Percentiles rank a stretch among this genome's conserved stretches.
Evolutionary conservation across 2,797 vertebrate genomes (phyloP).

Genomic region (Sciurus carolinensis): DNA sequence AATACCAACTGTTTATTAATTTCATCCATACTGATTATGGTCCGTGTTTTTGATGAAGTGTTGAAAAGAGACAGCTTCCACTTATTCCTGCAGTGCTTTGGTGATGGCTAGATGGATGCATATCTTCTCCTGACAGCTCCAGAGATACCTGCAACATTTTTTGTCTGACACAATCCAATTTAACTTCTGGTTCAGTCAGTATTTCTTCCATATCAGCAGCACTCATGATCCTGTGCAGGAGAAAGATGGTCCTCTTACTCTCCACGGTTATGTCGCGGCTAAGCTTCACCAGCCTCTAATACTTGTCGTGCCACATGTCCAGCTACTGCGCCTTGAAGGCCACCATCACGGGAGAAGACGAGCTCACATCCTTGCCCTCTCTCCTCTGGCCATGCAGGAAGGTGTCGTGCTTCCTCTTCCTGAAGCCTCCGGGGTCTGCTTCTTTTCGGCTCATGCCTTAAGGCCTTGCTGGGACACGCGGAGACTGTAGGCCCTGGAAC

Average conservation of each 20-base stretch:
- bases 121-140: constrained; percentile 96
- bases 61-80: constrained; percentile 97
- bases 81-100: constrained; percentile 97
- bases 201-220: no score
- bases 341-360: no score
- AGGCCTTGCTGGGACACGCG: no score
- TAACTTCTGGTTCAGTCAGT: no score
- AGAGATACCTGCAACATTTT: no score
- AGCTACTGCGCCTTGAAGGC: constrained; percentile 90
- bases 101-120: constrained; percentile 97
- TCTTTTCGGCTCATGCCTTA: no score
- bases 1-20: constrained; percentile 96
- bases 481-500: no score
- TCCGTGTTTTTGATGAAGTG: constrained; percentile 97
- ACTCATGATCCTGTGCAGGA: constrained; percentile 97
- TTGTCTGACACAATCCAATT: no score
- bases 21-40: constrained; percentile 96
- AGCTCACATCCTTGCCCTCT: no score
- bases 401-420: no score
- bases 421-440: no score
- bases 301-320: constrained; percentile 96
- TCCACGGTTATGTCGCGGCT: constrained; percentile 98
- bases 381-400: no score
- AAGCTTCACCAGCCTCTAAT: constrained; percentile 97
- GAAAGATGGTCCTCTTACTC: constrained; percentile 98